These are phyloP conservation scores for Dunckerocampus dactyliophorus DNA, from an alignment of 2,113 vertebrate species.

Conservation along the genomic window DNA sequence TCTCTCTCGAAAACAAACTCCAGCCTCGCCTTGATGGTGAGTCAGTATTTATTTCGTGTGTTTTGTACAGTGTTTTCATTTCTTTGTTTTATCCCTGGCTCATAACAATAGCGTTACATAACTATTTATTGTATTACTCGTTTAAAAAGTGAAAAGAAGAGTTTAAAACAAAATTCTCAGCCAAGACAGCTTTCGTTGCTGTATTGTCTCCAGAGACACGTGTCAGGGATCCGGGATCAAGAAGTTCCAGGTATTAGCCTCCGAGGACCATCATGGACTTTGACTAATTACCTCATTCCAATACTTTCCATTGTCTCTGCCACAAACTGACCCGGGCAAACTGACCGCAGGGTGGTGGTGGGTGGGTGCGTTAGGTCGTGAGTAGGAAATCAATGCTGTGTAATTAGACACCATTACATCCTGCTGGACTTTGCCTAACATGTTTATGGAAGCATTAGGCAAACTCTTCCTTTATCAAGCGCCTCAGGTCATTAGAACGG, in stretches of 20 bases:
- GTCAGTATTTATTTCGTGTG: too few species aligned
- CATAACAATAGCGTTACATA: too few species aligned
- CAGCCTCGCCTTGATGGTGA: too few species aligned
- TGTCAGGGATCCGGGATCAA: constrained; percentile 65
- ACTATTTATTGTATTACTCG: too few species aligned
- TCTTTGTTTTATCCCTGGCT: too few species aligned
- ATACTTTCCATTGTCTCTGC: constrained; percentile 54
- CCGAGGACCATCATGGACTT: constrained; percentile 61
- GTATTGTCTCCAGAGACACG: constrained; percentile 56
- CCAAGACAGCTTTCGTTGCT: constrained; percentile 14
- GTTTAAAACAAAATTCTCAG: too few species aligned
- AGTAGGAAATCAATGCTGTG: constrained; percentile 63
- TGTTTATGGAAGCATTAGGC: constrained; percentile 64
- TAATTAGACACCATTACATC: constrained; percentile 72
- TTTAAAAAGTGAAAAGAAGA: too few species aligned
- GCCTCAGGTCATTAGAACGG: constrained; percentile 48
- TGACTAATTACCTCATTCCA: constrained; percentile 77
- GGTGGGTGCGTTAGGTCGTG: constrained; percentile 9
- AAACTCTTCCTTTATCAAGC: constrained; percentile 66
- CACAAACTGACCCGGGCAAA: constrained; percentile 51
- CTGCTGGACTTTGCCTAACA: constrained; percentile 69
- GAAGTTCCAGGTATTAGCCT: constrained; percentile 75
- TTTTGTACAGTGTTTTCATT: too few species aligned
- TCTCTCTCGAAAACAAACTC: too few species aligned
- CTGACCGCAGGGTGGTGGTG: constrained; percentile 42